Evolutionary conservation across 1,140 invertebrate genomes (phyloP).

Genomic region (Ooceraea biroi): DNA sequence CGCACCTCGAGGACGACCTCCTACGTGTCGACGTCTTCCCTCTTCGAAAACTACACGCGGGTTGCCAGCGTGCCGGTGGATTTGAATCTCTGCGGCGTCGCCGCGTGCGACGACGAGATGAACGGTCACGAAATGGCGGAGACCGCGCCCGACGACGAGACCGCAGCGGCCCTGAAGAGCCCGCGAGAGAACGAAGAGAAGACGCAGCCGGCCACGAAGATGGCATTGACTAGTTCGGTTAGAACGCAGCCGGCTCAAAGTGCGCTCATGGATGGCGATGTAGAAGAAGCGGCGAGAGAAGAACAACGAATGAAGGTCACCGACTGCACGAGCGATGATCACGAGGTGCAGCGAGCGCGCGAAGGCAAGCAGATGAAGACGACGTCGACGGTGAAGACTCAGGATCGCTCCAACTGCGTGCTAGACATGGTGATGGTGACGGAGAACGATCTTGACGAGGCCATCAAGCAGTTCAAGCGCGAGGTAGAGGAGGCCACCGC

Average conservation of each 20-base stretch:
- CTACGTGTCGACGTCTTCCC: slow-evolving; percentile 71
- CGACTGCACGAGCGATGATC: slow-evolving; percentile 49
- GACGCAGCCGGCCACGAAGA: slow-evolving; percentile 67
- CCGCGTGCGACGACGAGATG: slow-evolving; percentile 64
- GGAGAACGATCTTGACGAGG: slow-evolving; percentile 81
- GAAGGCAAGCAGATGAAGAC: background rate
- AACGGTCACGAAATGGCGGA: slow-evolving; percentile 72
- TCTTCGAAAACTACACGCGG: slow-evolving; percentile 80
- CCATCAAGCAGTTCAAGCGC: slow-evolving; percentile 76
- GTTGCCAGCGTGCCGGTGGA: slow-evolving; percentile 87
- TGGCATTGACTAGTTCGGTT: slow-evolving; percentile 69
- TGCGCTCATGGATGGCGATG: slow-evolving; percentile 79
- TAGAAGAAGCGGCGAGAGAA: slow-evolving; percentile 15
- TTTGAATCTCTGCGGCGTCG: slow-evolving; percentile 84
- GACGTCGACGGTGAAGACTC: slow-evolving; percentile 81
- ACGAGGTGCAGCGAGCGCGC: slow-evolving; percentile 26
- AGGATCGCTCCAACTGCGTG: slow-evolving; percentile 80
- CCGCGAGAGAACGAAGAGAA: slow-evolving; percentile 59
- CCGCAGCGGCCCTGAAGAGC: slow-evolving; percentile 41
- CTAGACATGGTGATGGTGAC: slow-evolving; percentile 80
- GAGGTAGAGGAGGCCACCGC: slow-evolving; percentile 76
- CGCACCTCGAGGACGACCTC: slow-evolving; percentile 64
- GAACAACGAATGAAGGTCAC: slow-evolving; percentile 34
- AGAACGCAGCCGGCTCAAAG: slow-evolving; percentile 66
- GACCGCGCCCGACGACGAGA: slow-evolving; percentile 15